Conservation (phyloP, 2,888 invertebrate genomes). For the Uloborus plumipes region DNA sequence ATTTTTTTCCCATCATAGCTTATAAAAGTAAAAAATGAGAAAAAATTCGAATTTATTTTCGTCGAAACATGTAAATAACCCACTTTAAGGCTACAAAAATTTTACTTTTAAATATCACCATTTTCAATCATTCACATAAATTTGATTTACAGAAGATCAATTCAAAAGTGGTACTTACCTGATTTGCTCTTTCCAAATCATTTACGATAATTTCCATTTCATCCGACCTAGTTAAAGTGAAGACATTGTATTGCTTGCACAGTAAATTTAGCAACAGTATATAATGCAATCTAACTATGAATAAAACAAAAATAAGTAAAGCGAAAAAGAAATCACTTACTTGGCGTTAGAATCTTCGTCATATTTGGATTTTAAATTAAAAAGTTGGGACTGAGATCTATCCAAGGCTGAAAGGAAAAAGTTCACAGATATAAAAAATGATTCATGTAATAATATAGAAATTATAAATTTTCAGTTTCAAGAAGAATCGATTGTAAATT, state of each 20-base stretch:
- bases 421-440: slow-evolving; percentile 4
- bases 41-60: too few relatives aligned
- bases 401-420: slow-evolving; percentile 70
- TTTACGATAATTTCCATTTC: slow-evolving; percentile 74
- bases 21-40: too few relatives aligned
- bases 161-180: slow-evolving; percentile 69
- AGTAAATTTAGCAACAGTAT: background rate
- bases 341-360: slow-evolving; percentile 72
- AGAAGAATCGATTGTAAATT: background rate
- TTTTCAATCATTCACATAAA: too few relatives aligned
- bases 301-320: background rate
- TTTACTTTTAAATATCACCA: too few relatives aligned
- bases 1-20: too few relatives aligned
- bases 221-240: slow-evolving; percentile 70
- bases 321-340: slow-evolving; percentile 68
- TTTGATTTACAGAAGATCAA: background rate
- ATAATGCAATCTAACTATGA: background rate
- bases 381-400: slow-evolving; percentile 72
- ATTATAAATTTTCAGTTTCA: background rate
- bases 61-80: too few relatives aligned
- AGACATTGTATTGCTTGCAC: background rate
- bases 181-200: slow-evolving; percentile 74
- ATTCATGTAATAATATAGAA: background rate
- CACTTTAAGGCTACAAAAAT: too few relatives aligned
- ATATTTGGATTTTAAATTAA: slow-evolving; percentile 73